These are phyloP conservation scores for Butorides virescens DNA, from an alignment of 2,113 vertebrate genomes.

Conservation along the genomic window DNA sequence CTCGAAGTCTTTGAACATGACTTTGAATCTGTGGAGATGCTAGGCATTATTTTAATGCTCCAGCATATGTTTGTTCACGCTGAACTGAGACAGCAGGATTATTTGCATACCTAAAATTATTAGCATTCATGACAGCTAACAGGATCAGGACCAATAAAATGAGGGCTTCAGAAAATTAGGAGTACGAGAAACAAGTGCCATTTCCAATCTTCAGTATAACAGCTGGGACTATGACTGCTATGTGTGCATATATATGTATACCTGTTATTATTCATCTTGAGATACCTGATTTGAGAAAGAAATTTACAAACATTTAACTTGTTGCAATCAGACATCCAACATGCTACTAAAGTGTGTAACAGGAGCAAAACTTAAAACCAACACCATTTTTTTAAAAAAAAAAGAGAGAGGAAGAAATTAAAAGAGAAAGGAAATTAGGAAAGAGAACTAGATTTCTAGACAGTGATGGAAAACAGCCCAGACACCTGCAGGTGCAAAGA, in stretches of 20 bases:
- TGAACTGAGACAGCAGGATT: neutral
- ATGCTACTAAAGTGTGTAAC: neutral
- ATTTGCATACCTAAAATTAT: neutral
- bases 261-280: neutral
- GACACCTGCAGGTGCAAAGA: conserved; percentile 7
- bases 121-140: neutral
- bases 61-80: neutral
- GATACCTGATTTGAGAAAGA: neutral
- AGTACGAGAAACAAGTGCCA: neutral
- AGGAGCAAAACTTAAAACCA: neutral
- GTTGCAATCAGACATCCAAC: neutral
- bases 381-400: neutral
- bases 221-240: neutral
- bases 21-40: neutral
- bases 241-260: neutral
- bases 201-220: neutral
- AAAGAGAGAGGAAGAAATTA: neutral
- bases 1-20: neutral
- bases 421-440: neutral
- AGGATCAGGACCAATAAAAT: neutral
- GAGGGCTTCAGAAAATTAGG: neutral
- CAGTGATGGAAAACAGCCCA: neutral
- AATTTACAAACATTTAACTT: neutral
- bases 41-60: neutral
- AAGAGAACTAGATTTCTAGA: neutral